A percentile compares a stretch with the other conserved stretches of the same genome.
Evolutionary conservation across 2,888 invertebrate species (phyloP).

Genomic region (Pristionchus fissidentatus): DNA sequence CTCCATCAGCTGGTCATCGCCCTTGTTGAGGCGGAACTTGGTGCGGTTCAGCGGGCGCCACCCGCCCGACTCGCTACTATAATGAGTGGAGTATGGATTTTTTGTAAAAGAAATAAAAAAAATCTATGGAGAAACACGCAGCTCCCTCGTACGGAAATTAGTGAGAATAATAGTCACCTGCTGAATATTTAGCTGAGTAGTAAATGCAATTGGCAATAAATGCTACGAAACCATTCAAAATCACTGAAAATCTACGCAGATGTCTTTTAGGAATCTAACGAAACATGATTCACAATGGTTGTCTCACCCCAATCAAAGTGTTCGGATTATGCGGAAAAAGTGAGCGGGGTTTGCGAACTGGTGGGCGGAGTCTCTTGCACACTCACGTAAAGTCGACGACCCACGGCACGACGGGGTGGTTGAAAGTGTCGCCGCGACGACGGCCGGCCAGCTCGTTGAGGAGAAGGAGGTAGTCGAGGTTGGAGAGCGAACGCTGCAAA

Average conservation of each 20-base stretch:
- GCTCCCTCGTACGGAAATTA: no score
- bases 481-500: slow-evolving; percentile 89
- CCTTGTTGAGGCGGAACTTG: slow-evolving; percentile 95
- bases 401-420: slow-evolving; percentile 97
- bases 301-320: background rate
- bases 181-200: no score
- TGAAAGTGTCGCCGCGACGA: slow-evolving; percentile 87
- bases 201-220: no score
- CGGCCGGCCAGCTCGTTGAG: slow-evolving; percentile 84
- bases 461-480: slow-evolving; percentile 91
- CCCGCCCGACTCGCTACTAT: slow-evolving; percentile 79
- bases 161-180: no score
- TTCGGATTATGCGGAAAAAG: background rate
- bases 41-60: slow-evolving; percentile 94
- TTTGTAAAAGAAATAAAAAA: background rate
- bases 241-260: no score
- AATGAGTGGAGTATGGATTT: background rate
- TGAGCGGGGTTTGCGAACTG: background rate
- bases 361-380: background rate
- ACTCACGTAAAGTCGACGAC: slow-evolving; percentile 90
- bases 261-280: no score
- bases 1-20: slow-evolving; percentile 92
- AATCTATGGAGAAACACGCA: no score
- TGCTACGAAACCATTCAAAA: no score
- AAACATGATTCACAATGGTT: no score